A percentile compares a stretch with the other conserved stretches of the same genome.
These are phyloP conservation scores for Tribolium freemani DNA, from an alignment of 2,888 invertebrate genomes.

Conservation along the genomic window DNA sequence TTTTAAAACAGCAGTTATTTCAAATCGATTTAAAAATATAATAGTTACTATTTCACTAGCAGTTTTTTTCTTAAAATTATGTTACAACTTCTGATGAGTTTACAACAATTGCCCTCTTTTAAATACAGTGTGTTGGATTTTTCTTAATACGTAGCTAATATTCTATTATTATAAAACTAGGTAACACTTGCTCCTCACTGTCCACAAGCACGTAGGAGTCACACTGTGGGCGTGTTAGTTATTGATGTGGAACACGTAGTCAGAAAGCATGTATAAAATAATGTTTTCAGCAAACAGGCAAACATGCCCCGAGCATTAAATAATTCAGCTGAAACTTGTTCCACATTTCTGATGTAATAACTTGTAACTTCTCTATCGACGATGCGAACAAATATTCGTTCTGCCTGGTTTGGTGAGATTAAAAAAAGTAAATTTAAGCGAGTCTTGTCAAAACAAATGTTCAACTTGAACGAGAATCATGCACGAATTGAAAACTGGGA, in stretches of 20 bases:
- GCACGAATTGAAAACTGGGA: slow-evolving; percentile 50
- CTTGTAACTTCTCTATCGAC: slow-evolving; percentile 7
- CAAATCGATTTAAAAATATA: too few species aligned
- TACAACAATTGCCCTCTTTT: too few species aligned
- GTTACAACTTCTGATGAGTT: too few species aligned
- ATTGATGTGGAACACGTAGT: slow-evolving; percentile 8
- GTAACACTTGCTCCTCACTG: too few species aligned
- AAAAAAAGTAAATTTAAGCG: slow-evolving; percentile 35
- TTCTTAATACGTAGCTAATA: too few species aligned
- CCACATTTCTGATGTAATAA: slow-evolving; percentile 23
- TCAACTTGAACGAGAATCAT: slow-evolving; percentile 52
- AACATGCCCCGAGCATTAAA: slow-evolving; percentile 26
- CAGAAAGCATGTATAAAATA: slow-evolving; percentile 12
- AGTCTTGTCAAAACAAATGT: slow-evolving; percentile 51
- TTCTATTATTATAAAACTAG: too few species aligned
- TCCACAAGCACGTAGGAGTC: neutral
- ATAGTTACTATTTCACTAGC: too few species aligned
- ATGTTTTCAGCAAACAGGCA: slow-evolving; percentile 22
- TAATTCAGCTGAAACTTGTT: slow-evolving; percentile 30
- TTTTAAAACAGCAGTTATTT: too few species aligned
- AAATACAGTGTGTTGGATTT: too few species aligned
- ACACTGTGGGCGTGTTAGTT: slow-evolving; percentile 1
- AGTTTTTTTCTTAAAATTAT: too few species aligned
- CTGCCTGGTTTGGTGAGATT: slow-evolving; percentile 15
- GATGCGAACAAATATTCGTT: slow-evolving; percentile 22